A percentile compares a stretch with the other conserved stretches of the same genome.
These are phyloP conservation scores for Ammodramus savannarum DNA, from an alignment of 2,113 vertebrate genomes.

Conservation along the genomic window DNA sequence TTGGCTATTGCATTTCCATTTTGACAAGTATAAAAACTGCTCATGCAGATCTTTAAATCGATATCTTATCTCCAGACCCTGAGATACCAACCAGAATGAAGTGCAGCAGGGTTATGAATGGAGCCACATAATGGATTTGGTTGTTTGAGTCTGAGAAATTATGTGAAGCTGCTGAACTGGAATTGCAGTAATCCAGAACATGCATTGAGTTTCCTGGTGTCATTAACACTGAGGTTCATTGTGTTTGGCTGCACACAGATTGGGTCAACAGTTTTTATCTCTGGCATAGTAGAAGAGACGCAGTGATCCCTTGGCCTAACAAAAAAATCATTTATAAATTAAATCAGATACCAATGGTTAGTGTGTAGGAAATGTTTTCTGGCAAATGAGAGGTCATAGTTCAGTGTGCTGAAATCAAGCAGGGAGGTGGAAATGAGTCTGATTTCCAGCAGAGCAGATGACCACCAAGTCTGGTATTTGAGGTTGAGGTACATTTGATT, in stretches of 20 bases:
- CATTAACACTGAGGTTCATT: constrained; percentile 46
- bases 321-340: neutral
- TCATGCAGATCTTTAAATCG: neutral
- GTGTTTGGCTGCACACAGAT: neutral
- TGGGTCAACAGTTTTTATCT: constrained; percentile 43
- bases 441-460: neutral
- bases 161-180: constrained; percentile 42
- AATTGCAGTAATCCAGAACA: constrained; percentile 48
- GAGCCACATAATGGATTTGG: neutral
- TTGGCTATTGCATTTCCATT: neutral
- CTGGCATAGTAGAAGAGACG: neutral
- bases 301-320: neutral
- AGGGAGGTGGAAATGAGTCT: neutral
- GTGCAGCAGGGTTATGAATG: constrained; percentile 18
- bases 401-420: neutral
- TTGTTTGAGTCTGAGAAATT: constrained; percentile 12
- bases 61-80: neutral
- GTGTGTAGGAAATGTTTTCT: neutral
- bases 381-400: neutral
- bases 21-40: neutral
- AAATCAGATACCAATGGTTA: neutral
- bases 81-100: neutral
- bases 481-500: neutral
- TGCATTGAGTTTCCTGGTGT: constrained; percentile 16
- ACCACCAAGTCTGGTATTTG: neutral